Percentiles rank a stretch among this genome's conserved stretches.
Conservation (phyloP, 2,113 vertebrate genomes). For the Pithys albifrons region DNA sequence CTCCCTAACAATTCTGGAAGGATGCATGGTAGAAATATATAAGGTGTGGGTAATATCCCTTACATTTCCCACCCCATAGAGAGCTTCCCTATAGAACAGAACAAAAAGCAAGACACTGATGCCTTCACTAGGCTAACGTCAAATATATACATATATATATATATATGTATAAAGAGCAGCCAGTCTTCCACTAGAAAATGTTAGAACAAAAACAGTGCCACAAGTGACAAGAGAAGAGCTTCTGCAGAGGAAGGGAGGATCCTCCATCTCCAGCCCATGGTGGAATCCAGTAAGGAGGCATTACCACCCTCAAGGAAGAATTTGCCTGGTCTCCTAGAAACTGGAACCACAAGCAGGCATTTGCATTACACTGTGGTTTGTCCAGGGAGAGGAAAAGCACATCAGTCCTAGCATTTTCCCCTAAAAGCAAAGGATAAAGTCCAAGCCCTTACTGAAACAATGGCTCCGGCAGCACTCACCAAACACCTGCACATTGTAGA, state of each 20-base stretch:
- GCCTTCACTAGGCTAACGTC: background rate
- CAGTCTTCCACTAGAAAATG: background rate
- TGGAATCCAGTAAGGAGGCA: background rate
- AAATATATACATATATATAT: background rate
- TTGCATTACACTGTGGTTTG: background rate
- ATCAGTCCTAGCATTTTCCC: background rate
- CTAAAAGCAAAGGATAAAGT: background rate
- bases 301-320: background rate
- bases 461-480: constrained; percentile 76
- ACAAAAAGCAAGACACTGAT: background rate
- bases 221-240: background rate
- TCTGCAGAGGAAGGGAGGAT: background rate
- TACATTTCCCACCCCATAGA: background rate
- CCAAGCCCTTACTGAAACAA: background rate
- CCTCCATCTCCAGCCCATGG: background rate
- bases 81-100: background rate
- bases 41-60: background rate
- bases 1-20: background rate
- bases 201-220: background rate
- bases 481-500: constrained; percentile 93
- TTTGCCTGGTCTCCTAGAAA: background rate
- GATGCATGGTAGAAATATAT: background rate
- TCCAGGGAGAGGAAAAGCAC: background rate
- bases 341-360: background rate
- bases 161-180: background rate